Evolutionary conservation across 2,888 invertebrate species (phyloP).

Genomic region (Nemotelus nigrinus): DNA sequence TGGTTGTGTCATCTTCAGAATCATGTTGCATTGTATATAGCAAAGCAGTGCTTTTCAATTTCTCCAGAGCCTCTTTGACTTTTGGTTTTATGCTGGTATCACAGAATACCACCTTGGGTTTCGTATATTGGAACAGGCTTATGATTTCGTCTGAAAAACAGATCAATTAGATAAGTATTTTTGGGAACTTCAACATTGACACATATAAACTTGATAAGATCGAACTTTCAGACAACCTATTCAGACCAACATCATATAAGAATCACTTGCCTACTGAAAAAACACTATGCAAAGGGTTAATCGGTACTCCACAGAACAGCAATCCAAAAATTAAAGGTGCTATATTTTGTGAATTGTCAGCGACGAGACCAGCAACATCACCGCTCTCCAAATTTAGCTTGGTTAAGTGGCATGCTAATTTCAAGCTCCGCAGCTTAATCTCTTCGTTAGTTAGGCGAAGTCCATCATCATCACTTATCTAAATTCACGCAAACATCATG

Average conservation of each 20-base stretch:
- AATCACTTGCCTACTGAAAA: conserved; percentile 56
- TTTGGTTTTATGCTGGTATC: conserved; percentile 44
- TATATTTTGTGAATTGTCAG: conserved; percentile 58
- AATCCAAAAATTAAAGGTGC: conserved; percentile 60
- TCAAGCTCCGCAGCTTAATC: conserved; percentile 56
- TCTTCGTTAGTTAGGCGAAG: conserved; percentile 59
- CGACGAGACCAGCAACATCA: conserved; percentile 61
- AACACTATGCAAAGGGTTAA: conserved; percentile 59
- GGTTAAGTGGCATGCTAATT: conserved; percentile 50
- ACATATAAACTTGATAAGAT: too few species aligned
- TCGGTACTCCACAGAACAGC: conserved; percentile 59
- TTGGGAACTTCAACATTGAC: too few species aligned
- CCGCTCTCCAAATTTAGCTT: conserved; percentile 56
- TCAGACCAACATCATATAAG: too few species aligned
- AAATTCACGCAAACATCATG: neutral
- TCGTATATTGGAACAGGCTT: conserved; percentile 47
- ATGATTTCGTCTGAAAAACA: conserved; percentile 45
- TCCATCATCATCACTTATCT: conserved; percentile 61
- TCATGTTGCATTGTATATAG: conserved; percentile 57
- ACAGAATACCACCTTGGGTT: conserved; percentile 51
- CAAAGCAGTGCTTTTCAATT: conserved; percentile 56
- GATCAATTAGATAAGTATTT: neutral
- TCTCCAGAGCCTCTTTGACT: conserved; percentile 54
- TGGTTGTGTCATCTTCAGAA: conserved; percentile 52
- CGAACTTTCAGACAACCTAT: too few species aligned